Evolutionary conservation across 2,113 vertebrate genomes (phyloP).

Genomic region (Bos javanicus): DNA sequence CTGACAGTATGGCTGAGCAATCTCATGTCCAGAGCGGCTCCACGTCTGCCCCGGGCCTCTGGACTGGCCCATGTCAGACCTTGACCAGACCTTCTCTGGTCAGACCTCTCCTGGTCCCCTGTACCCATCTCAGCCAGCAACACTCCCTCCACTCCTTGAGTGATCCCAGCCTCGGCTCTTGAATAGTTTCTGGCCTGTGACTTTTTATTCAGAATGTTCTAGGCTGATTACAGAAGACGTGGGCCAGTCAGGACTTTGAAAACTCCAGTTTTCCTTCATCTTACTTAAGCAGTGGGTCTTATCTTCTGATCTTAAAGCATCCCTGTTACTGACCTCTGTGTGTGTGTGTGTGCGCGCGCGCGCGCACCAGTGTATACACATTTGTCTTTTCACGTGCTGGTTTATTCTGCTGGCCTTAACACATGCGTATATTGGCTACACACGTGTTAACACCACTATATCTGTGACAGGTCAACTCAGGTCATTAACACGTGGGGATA

Average conservation of each 20-base stretch:
- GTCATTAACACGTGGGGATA: background rate
- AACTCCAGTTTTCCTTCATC: background rate
- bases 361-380: background rate
- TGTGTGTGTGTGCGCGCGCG: background rate
- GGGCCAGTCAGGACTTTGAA: background rate
- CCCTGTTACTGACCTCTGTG: background rate
- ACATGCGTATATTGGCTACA: background rate
- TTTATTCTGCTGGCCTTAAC: background rate
- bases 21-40: background rate
- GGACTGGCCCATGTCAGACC: background rate
- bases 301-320: background rate
- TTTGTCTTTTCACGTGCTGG: background rate
- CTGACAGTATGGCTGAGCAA: background rate
- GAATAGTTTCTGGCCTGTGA: background rate
- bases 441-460: background rate
- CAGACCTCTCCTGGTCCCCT: background rate
- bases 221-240: background rate
- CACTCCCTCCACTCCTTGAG: background rate
- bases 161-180: background rate
- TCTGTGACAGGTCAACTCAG: background rate
- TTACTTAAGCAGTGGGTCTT: constrained; percentile 7
- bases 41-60: background rate
- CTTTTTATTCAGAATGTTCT: background rate
- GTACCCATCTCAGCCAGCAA: background rate
- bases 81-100: background rate